Conservation (phyloP, 2,888 invertebrate species). For the Ichneumoninae sp. region DNA sequence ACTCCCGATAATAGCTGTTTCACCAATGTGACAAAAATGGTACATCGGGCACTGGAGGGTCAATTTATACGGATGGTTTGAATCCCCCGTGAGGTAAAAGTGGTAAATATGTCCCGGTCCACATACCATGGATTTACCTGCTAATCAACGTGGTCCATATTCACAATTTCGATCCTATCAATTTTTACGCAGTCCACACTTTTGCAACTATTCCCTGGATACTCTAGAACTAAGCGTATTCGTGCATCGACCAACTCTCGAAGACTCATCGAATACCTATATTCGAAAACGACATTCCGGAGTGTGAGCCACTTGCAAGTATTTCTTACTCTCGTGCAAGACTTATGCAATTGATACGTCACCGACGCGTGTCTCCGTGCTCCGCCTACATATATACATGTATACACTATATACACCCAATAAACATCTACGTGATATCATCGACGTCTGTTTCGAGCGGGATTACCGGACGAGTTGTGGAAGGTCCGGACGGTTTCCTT, state of each 20-base stretch:
- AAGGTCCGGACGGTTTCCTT: slow-evolving; percentile 58
- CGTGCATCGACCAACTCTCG: slow-evolving; percentile 25
- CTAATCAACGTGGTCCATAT: no score
- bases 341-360: slow-evolving; percentile 63
- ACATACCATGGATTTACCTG: no score
- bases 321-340: slow-evolving; percentile 51
- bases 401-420: background rate
- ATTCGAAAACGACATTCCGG: slow-evolving; percentile 54
- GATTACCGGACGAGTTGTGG: slow-evolving; percentile 55
- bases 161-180: no score
- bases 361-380: slow-evolving; percentile 33
- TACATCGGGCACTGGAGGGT: no score
- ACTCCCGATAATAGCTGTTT: no score
- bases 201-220: background rate
- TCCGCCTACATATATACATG: slow-evolving; percentile 31
- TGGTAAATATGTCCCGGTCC: no score
- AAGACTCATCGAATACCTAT: slow-evolving; percentile 29
- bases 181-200: background rate
- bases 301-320: slow-evolving; percentile 40
- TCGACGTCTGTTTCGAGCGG: slow-evolving; percentile 9
- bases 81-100: no score
- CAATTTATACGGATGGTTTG: no score
- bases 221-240: background rate
- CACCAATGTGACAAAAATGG: no score
- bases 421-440: slow-evolving; percentile 20